A percentile compares a stretch with the other conserved stretches of the same genome.
Conservation (phyloP, 2,113 vertebrate genomes). For the Anarrhichthys ocellatus region DNA sequence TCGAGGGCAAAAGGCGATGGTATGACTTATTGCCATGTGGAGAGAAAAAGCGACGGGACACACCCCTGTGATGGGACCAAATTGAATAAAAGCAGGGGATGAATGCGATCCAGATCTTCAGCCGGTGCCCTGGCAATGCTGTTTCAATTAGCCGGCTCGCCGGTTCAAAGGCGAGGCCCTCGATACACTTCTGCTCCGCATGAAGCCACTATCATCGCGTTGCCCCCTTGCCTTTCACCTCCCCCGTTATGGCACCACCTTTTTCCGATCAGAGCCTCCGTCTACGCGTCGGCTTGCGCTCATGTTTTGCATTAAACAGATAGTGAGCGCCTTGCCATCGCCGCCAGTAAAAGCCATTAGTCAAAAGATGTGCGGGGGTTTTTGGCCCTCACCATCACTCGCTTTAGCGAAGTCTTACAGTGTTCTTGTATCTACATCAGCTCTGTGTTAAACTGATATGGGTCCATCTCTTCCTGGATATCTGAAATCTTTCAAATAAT, state of each 20-base stretch:
- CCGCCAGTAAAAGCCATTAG: constrained; percentile 62
- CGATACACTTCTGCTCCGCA: constrained; percentile 70
- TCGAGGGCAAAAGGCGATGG: constrained; percentile 82
- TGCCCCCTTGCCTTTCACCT: constrained; percentile 72
- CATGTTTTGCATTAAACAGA: constrained; percentile 81
- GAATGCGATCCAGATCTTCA: constrained; percentile 83
- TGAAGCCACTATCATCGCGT: constrained; percentile 78
- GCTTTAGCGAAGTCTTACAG: constrained; percentile 28
- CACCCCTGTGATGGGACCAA: constrained; percentile 70
- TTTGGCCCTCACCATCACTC: constrained; percentile 46
- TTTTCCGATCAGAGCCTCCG: constrained; percentile 61
- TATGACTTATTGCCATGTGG: constrained; percentile 83
- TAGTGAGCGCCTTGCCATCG: constrained; percentile 50
- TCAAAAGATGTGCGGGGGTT: constrained; percentile 68
- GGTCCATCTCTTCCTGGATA: neutral
- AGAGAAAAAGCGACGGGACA: constrained; percentile 54
- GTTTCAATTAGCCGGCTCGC: constrained; percentile 84
- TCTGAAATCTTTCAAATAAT: neutral
- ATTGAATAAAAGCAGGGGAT: constrained; percentile 80
- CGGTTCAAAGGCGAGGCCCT: constrained; percentile 82
- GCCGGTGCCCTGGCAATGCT: constrained; percentile 74
- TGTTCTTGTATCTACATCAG: constrained; percentile 11
- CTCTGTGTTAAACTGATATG: neutral
- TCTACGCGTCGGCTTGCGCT: constrained; percentile 45
- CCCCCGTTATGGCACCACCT: constrained; percentile 66